A percentile compares a stretch with the other conserved stretches of the same genome.
phyloP scores from a whole-genome alignment of 1,140 invertebrate species.

The Anthonomus grandis region DNA sequence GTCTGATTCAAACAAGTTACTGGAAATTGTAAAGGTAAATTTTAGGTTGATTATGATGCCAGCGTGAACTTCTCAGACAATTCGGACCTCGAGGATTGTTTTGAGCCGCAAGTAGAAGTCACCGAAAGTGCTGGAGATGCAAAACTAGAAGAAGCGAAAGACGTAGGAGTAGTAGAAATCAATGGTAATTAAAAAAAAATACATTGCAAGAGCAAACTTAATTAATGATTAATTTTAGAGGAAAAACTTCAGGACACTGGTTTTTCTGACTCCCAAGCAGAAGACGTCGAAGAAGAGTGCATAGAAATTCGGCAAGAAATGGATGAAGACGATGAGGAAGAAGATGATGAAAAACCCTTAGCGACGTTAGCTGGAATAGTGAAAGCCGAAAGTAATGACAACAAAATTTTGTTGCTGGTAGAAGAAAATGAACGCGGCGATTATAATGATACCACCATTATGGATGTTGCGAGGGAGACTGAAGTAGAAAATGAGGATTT shows the following conservation, averaged over 20 bases:
- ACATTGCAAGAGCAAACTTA: not conserved
- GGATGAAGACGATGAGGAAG: slow-evolving; percentile 15
- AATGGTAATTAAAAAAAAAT: not conserved
- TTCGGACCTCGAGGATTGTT: slow-evolving; percentile 38
- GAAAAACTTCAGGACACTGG: not conserved
- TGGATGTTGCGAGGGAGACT: not conserved
- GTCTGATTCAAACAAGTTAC: not conserved
- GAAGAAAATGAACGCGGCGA: not conserved
- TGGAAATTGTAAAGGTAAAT: not conserved
- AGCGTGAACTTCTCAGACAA: slow-evolving; percentile 30
- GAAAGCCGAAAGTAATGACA: slow-evolving; percentile 11
- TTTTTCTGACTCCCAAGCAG: not conserved
- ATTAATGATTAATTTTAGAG: not conserved
- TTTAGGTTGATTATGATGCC: slow-evolving; percentile 41
- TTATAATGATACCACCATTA: slow-evolving; percentile 9
- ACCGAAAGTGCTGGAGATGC: slow-evolving; percentile 36
- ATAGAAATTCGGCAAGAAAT: slow-evolving; percentile 19
- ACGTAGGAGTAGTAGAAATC: not conserved
- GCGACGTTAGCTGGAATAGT: slow-evolving; percentile 6
- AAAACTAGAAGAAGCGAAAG: slow-evolving; percentile 23
- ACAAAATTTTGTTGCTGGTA: not conserved
- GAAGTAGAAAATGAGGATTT: too few species aligned
- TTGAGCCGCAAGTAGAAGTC: slow-evolving; percentile 42
- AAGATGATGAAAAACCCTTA: slow-evolving; percentile 25
- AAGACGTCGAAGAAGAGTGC: not conserved